Percentiles rank a stretch among this genome's conserved stretches.
phyloP scores from a whole-genome alignment of 2,888 invertebrate genomes.

The Drosophila ustulata region DNA sequence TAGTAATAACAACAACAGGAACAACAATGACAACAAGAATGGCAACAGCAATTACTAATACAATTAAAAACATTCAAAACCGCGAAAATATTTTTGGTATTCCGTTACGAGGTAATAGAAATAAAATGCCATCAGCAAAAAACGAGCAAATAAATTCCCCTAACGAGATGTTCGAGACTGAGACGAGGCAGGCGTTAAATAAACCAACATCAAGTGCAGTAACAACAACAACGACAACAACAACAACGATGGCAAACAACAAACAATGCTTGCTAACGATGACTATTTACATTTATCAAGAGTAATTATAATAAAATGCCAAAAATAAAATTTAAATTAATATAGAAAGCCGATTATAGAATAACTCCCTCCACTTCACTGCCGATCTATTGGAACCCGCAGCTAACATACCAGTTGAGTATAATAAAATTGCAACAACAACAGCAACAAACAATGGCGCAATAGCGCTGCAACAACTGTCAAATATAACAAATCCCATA shows the following conservation, averaged over 20 bases:
- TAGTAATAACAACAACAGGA: conserved; percentile 38
- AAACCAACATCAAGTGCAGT: conserved; percentile 71
- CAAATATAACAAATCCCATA: conserved; percentile 81
- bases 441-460: conserved; percentile 39
- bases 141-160: conserved; percentile 35
- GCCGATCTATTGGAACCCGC: conserved; percentile 17
- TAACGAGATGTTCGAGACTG: conserved; percentile 35
- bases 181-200: conserved; percentile 26
- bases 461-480: conserved; percentile 58
- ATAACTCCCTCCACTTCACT: not conserved
- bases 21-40: conserved; percentile 12
- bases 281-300: conserved; percentile 76
- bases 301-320: conserved; percentile 80
- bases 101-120: conserved; percentile 24
- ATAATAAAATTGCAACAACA: conserved; percentile 45
- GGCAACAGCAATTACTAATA: conserved; percentile 51
- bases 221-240: conserved; percentile 36
- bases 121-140: conserved; percentile 38
- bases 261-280: conserved; percentile 67
- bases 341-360: conserved; percentile 80
- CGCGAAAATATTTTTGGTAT: conserved; percentile 67
- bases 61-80: conserved; percentile 74
- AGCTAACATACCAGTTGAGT: conserved; percentile 31
- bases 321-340: conserved; percentile 81
- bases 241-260: conserved; percentile 43